These are phyloP conservation scores for Laupala kohalensis DNA, from an alignment of 1,140 invertebrate genomes.

Conservation along the genomic window DNA sequence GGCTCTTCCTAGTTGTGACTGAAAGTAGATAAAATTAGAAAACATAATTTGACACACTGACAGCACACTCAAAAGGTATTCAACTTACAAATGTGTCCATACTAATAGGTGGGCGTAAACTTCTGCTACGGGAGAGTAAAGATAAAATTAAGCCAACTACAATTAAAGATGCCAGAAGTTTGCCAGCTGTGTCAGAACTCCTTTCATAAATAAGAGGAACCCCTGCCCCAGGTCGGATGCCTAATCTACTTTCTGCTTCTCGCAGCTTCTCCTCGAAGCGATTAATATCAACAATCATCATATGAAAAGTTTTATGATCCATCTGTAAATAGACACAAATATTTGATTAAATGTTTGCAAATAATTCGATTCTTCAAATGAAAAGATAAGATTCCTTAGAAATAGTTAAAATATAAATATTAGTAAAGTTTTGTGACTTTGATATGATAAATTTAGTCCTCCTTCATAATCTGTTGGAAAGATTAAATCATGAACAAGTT, in stretches of 20 bases:
- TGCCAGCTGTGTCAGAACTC: slow-evolving; percentile 50
- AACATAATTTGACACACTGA: not conserved
- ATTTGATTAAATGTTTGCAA: not conserved
- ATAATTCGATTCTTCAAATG: not conserved
- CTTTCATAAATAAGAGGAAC: slow-evolving; percentile 75
- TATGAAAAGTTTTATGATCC: slow-evolving; percentile 53
- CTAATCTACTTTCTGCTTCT: slow-evolving; percentile 61
- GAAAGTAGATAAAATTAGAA: slow-evolving; percentile 20
- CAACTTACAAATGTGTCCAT: slow-evolving; percentile 64
- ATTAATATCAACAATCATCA: slow-evolving; percentile 69
- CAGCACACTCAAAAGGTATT: not conserved
- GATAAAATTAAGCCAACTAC: slow-evolving; percentile 53
- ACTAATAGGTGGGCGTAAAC: slow-evolving; percentile 50
- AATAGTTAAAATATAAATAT: too few species aligned
- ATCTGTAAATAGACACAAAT: slow-evolving; percentile 26
- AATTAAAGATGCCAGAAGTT: slow-evolving; percentile 51
- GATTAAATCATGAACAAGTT: too few species aligned
- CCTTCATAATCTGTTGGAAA: too few species aligned
- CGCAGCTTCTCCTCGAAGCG: slow-evolving; percentile 80
- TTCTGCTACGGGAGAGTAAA: slow-evolving; percentile 49
- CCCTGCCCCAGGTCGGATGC: slow-evolving; percentile 50
- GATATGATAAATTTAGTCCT: too few species aligned
- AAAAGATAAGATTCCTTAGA: too few species aligned
- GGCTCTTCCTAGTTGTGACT: slow-evolving; percentile 66
- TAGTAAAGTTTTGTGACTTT: not conserved